phyloP scores from a whole-genome alignment of 2,797 vertebrate species.

The Onychomys leucogaster region DNA sequence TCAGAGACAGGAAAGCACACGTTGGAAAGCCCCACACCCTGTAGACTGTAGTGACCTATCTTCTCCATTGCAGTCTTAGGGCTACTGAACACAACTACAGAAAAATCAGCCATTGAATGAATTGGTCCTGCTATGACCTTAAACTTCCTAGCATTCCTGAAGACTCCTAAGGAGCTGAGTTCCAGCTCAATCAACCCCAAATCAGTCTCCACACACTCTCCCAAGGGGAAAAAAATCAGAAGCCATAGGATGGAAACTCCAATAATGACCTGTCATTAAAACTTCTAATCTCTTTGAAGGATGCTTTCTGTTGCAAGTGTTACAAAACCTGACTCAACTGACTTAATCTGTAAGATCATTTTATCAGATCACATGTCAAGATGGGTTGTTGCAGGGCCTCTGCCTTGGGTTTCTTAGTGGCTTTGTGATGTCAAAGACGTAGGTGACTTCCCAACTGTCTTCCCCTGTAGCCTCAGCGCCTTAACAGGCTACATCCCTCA shows the following conservation, averaged over 20 bases:
- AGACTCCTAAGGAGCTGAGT: not conserved
- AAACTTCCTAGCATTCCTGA: not conserved
- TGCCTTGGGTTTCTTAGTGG: not conserved
- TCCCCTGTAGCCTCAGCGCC: not conserved
- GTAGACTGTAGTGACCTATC: not conserved
- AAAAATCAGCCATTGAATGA: not conserved
- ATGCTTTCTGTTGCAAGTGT: not conserved
- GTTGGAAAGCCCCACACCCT: not conserved
- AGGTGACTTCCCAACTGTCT: not conserved
- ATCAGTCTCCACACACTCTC: not conserved
- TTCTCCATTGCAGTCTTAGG: not conserved
- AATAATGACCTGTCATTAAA: not conserved
- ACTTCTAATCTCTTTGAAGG: not conserved
- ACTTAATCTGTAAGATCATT: not conserved
- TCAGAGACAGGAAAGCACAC: not conserved
- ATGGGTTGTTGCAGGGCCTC: not conserved
- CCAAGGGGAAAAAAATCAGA: conserved; percentile 28
- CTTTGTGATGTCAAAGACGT: not conserved
- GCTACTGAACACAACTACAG: not conserved
- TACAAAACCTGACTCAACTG: not conserved
- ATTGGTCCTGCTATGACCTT: not conserved
- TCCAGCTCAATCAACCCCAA: not conserved
- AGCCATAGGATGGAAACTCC: not conserved
- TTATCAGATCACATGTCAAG: not conserved
- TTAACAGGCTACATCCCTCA: not conserved